Percentiles rank a stretch among this genome's conserved stretches.
Conservation (phyloP, 1,140 invertebrate species). For the Caenorhabditis brenneri region DNA sequence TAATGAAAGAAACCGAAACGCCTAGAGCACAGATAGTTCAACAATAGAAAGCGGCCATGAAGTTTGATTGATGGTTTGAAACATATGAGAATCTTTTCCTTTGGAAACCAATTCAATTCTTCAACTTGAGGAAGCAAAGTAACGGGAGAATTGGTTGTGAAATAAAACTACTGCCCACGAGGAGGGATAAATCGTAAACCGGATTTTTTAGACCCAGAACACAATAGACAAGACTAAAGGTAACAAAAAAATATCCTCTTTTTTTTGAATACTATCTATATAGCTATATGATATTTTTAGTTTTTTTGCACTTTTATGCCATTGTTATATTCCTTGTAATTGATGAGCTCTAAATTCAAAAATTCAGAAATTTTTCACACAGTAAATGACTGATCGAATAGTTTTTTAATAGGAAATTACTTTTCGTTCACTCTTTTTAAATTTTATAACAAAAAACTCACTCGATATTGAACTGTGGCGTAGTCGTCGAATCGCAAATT, state of each 20-base stretch:
- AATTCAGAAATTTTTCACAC: too few relatives aligned
- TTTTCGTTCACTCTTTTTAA: neutral
- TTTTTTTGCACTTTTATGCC: too few relatives aligned
- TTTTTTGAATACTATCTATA: too few relatives aligned
- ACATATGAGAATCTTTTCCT: conserved; percentile 18
- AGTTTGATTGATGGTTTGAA: conserved; percentile 40
- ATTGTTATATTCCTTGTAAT: too few relatives aligned
- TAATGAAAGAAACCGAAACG: neutral
- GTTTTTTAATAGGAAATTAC: too few relatives aligned
- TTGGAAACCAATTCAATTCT: neutral
- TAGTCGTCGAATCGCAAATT: conserved; percentile 23
- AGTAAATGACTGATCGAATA: too few relatives aligned
- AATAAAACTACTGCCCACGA: neutral
- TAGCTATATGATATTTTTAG: too few relatives aligned
- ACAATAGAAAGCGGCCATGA: neutral
- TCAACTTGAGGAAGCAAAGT: neutral
- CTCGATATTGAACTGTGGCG: conserved; percentile 4
- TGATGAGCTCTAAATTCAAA: too few relatives aligned
- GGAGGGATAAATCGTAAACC: neutral
- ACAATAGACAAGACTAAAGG: neutral
- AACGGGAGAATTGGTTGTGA: neutral
- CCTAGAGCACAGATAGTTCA: neutral
- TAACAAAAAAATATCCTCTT: too few relatives aligned
- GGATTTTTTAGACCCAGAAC: neutral
- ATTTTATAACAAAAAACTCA: neutral